Evolutionary conservation across 2,888 invertebrate genomes (phyloP).

Genomic region (Bembecia ichneumoniformis): DNA sequence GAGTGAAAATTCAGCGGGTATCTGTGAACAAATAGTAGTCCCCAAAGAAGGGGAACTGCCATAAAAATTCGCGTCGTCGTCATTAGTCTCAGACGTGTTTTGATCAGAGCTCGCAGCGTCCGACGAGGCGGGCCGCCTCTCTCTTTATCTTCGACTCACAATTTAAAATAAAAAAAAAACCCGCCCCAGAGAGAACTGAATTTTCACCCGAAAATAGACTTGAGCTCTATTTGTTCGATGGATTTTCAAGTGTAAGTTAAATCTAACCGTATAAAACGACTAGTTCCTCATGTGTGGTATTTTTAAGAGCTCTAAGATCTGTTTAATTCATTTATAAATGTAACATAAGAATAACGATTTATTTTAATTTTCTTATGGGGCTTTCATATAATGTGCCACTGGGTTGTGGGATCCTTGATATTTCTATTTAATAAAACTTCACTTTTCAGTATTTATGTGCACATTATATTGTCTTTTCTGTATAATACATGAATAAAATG

Average conservation of each 20-base stretch:
- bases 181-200: constrained; percentile 28
- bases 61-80: constrained; percentile 60
- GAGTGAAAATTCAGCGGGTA: constrained; percentile 49
- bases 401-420: no score
- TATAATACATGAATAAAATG: no score
- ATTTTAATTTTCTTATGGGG: no score
- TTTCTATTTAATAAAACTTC: no score
- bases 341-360: no score
- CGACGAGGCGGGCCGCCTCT: constrained; percentile 19
- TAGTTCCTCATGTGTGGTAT: neutral
- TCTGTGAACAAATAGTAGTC: constrained; percentile 52
- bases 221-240: constrained; percentile 18
- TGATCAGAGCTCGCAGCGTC: constrained; percentile 17
- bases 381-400: no score
- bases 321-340: no score
- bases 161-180: constrained; percentile 43
- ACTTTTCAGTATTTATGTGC: no score
- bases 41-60: constrained; percentile 49
- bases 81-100: constrained; percentile 68
- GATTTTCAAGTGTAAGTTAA: neutral
- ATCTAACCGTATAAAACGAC: neutral
- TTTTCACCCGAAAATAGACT: constrained; percentile 29
- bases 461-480: no score
- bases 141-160: constrained; percentile 42
- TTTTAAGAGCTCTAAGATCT: no score